These are phyloP conservation scores for Gari tellinella DNA, from an alignment of 2,888 invertebrate genomes.

Conservation along the genomic window DNA sequence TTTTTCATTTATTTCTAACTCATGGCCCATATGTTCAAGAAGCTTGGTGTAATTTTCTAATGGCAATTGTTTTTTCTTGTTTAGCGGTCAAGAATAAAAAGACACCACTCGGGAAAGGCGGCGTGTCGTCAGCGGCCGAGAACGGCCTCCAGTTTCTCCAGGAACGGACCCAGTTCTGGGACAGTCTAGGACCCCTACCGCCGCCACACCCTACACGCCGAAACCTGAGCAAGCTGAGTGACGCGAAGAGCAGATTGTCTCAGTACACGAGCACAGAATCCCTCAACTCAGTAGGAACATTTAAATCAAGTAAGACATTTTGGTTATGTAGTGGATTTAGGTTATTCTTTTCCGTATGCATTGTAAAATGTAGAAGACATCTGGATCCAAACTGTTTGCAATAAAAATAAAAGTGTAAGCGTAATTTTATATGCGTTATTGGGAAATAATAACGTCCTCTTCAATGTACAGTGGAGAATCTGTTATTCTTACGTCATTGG, in stretches of 20 bases:
- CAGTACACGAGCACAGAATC: constrained; percentile 63
- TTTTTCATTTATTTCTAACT: too few relatives aligned
- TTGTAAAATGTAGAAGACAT: too few relatives aligned
- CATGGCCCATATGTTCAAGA: too few relatives aligned
- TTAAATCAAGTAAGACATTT: constrained; percentile 33
- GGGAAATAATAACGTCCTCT: too few relatives aligned
- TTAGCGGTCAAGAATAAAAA: constrained; percentile 40
- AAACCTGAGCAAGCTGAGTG: constrained; percentile 23
- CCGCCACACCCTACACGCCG: constrained; percentile 67
- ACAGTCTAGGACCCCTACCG: constrained; percentile 86
- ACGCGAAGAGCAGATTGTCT: constrained; percentile 41
- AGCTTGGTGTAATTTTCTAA: too few relatives aligned
- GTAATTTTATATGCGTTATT: too few relatives aligned
- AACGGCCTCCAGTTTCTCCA: constrained; percentile 93
- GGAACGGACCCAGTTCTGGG: constrained; percentile 94
- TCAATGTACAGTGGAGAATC: too few relatives aligned
- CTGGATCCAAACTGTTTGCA: too few relatives aligned
- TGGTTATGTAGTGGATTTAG: too few relatives aligned
- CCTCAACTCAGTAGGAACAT: constrained; percentile 52
- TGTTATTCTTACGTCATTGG: too few relatives aligned
- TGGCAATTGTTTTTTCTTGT: neutral
- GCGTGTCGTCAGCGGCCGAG: constrained; percentile 85
- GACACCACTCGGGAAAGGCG: constrained; percentile 34
- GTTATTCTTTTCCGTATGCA: too few relatives aligned
- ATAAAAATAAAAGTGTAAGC: too few relatives aligned